Evolutionary conservation across 1,140 invertebrate genomes (phyloP).

Genomic region (Penaeus indicus): DNA sequence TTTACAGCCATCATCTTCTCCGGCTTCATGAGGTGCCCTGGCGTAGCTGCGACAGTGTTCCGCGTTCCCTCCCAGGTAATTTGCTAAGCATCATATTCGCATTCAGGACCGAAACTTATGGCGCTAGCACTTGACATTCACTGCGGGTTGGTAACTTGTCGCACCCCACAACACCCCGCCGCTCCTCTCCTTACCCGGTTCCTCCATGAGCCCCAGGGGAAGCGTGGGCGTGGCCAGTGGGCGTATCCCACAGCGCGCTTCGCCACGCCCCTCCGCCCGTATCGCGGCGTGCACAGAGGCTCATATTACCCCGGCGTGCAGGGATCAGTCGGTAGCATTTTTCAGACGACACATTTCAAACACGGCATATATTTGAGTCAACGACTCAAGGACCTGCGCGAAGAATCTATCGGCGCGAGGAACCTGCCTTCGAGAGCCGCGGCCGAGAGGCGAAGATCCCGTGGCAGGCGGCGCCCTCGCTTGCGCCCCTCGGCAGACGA

Average conservation of each 20-base stretch:
- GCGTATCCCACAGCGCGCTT: not conserved
- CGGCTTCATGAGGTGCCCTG: too few species aligned
- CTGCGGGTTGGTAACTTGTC: slow-evolving; percentile 24
- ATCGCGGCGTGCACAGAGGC: not conserved
- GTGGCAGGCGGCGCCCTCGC: not conserved
- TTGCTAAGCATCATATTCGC: slow-evolving; percentile 16
- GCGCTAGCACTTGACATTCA: not conserved
- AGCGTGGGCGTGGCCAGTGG: slow-evolving; percentile 17
- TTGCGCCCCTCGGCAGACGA: not conserved
- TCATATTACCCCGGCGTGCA: not conserved
- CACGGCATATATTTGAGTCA: not conserved
- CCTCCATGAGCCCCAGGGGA: slow-evolving; percentile 10
- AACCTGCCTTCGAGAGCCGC: not conserved
- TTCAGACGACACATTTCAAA: slow-evolving; percentile 46
- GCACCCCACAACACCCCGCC: slow-evolving; percentile 11
- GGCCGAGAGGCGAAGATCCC: not conserved
- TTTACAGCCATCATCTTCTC: too few species aligned
- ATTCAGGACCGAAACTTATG: slow-evolving; percentile 5
- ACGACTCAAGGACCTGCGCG: not conserved
- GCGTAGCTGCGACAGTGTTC: not conserved
- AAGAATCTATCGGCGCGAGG: not conserved
- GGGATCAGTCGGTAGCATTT: slow-evolving; percentile 32
- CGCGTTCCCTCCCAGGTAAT: slow-evolving; percentile 21
- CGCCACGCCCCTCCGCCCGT: not conserved
- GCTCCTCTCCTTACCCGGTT: not conserved